Evolutionary conservation across 1,140 invertebrate species (phyloP), one percentile per base, ranked within the genome.

Genomic region (Parasteatoda tepidariorum): DNA sequence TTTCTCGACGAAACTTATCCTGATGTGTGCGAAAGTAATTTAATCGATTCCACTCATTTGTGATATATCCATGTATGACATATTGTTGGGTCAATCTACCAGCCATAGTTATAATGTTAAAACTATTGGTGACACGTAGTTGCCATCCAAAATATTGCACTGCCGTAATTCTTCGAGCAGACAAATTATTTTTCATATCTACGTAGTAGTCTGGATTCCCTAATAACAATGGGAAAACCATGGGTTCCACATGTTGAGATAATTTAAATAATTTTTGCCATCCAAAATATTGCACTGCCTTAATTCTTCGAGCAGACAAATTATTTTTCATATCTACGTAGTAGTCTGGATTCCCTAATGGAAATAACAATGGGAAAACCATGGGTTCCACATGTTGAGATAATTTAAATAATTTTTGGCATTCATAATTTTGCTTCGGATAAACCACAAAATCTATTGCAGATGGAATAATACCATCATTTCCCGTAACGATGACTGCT

Each of bases 11-110:
- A 3, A 86, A 24, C 33, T 82, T 54, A 2, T 61, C 3, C 62
- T 86, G 85, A 54, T 86, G 66, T 0, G 18, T n/a, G 31, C 34
- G 9, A 0, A 86, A 31, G 15, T 26, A 86, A 3, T 70, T 34
- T 11, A 86, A 3, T 11, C 78, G 18, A n/a, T 55, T 28, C 24
- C 30, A 11, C 38, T 85, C 83, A 22, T 73, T 73, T 59, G 68
- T 85, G 6, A 64, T 22, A 55, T 86, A 86, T 2, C 22, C 18
- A 34, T 86, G 68, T 15, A 86, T 75, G n/a, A 74, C 28, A 55
- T 57, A 86, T 34, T 86, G 85, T 18, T 86, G 81, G 26, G 33
- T 26, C 6, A 86, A 33, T 73, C 86, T 86, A 41, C 87, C 86
- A 24, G 85, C 7, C 18, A 18, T 9, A 48, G 41, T 48, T 7